Conservation (phyloP, 2,113 vertebrate genomes). For the Odocoileus hemionus region DNA sequence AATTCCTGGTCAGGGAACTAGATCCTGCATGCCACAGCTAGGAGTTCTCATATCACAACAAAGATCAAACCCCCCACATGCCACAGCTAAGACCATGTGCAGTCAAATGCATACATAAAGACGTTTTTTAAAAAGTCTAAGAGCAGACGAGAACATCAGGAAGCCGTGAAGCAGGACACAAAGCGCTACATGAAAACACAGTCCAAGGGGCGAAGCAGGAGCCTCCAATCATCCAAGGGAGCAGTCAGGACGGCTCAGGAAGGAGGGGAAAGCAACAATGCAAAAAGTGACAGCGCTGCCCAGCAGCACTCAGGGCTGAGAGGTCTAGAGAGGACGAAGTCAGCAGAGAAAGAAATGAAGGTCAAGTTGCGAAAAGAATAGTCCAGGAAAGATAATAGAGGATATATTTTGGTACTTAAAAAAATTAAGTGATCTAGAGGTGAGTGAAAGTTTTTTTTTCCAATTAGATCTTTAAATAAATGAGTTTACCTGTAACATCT, state of each 20-base stretch:
- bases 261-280: not conserved
- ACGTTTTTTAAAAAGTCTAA: not conserved
- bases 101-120: not conserved
- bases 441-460: not conserved
- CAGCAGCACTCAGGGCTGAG: not conserved
- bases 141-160: not conserved
- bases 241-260: not conserved
- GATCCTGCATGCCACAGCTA: not conserved
- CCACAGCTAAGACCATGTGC: not conserved
- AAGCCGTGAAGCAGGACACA: not conserved
- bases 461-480: not conserved
- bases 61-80: not conserved
- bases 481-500: conserved; percentile 90
- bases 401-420: not conserved
- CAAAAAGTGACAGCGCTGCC: not conserved
- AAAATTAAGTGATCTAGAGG: not conserved
- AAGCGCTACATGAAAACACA: not conserved
- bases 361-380: not conserved
- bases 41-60: not conserved
- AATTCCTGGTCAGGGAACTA: not conserved
- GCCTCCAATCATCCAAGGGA: not conserved
- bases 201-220: not conserved
- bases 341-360: not conserved
- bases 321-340: not conserved
- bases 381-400: not conserved